phyloP scores from a whole-genome alignment of 2,797 vertebrate species.

The Triplophysa bombifrons region DNA sequence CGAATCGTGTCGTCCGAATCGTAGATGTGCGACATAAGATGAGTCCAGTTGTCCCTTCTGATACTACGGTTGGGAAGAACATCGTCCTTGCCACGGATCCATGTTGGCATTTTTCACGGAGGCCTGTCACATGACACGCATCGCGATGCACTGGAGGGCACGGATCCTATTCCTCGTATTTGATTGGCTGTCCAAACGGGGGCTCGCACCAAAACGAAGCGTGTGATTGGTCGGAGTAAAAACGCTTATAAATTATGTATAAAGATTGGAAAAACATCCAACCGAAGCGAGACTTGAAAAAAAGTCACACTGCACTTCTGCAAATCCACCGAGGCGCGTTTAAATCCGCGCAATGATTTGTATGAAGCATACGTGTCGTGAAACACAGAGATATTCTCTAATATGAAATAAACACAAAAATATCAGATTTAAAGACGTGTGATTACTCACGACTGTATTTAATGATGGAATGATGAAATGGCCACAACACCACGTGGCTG shows the following conservation, averaged over 20 bases:
- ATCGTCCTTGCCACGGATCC: slow-evolving; percentile 80
- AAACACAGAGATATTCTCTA: not conserved
- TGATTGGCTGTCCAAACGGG: slow-evolving; percentile 72
- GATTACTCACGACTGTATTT: not conserved
- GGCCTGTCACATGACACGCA: slow-evolving; percentile 77
- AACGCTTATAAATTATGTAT: slow-evolving; percentile 66
- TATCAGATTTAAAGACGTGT: not conserved
- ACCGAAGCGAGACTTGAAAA: slow-evolving; percentile 28
- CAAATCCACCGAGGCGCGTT: not conserved
- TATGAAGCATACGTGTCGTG: not conserved
- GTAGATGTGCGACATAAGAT: not conserved
- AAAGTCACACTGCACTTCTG: slow-evolving; percentile 1
- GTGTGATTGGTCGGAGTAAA: slow-evolving; percentile 68
- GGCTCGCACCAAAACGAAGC: slow-evolving; percentile 75
- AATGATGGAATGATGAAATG: not conserved
- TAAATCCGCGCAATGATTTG: not conserved
- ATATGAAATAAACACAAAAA: not conserved
- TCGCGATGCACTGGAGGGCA: slow-evolving; percentile 74
- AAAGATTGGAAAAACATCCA: slow-evolving; percentile 33
- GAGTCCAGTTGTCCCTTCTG: slow-evolving; percentile 48
- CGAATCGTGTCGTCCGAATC: not conserved
- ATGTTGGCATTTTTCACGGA: slow-evolving; percentile 77
- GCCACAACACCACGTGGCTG: not conserved
- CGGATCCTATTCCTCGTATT: slow-evolving; percentile 64
- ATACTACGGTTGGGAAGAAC: slow-evolving; percentile 68